A percentile compares a stretch with the other conserved stretches of the same genome.
Conservation (phyloP, 2,797 vertebrate species). For the Bradypus variegatus region DNA sequence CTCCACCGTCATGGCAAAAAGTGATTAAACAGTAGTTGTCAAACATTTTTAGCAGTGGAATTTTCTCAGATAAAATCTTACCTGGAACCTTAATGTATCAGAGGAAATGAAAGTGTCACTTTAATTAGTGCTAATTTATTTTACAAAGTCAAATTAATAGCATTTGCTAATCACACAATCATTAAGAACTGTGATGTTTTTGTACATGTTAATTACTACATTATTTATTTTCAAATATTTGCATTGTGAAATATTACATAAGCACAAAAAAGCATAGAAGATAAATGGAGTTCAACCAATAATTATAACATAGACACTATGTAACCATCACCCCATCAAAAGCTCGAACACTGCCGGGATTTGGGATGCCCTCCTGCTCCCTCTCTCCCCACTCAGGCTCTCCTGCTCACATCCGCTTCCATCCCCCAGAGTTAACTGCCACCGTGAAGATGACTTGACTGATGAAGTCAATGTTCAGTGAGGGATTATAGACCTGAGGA, state of each 20-base stretch:
- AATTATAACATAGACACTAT: neutral
- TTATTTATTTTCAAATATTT: slow-evolving; percentile 2
- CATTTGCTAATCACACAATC: neutral
- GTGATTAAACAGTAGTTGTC: neutral
- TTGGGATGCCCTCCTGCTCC: neutral
- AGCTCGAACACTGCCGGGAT: neutral
- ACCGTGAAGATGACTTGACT: neutral
- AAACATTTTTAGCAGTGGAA: neutral
- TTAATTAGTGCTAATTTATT: neutral
- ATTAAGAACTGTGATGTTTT: neutral
- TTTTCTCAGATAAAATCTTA: neutral
- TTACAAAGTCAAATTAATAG: neutral
- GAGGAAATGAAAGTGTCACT: neutral
- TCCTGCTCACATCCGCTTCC: neutral
- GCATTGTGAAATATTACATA: neutral
- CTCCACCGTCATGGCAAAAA: rapidly evolving
- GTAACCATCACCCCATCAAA: neutral
- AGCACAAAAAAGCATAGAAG: neutral
- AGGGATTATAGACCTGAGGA: neutral
- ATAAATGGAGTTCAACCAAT: neutral
- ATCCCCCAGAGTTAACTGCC: neutral
- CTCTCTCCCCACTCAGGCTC: neutral
- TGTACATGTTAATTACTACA: neutral
- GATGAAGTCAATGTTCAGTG: neutral
- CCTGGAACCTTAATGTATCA: neutral